phyloP scores from a whole-genome alignment of 2,797 vertebrate species.

The Sebastiscus albofasciatus region DNA sequence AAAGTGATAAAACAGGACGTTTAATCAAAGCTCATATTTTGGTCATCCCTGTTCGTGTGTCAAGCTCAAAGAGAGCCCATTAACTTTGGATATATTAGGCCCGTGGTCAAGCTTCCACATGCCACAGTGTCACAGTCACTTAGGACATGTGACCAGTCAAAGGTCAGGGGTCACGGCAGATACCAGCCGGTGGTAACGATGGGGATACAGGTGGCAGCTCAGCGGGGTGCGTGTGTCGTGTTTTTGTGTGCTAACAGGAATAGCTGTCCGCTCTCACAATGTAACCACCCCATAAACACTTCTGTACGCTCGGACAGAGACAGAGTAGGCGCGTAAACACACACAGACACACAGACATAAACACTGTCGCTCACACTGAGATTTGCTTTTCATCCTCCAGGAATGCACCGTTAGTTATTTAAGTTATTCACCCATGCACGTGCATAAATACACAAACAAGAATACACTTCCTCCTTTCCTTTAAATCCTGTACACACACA shows the following conservation, averaged over 20 bases:
- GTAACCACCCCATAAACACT: conserved; percentile 77
- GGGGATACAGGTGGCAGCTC: conserved; percentile 59
- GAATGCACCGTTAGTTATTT: background rate
- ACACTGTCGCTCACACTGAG: background rate
- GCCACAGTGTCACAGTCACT: conserved; percentile 67
- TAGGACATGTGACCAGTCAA: conserved; percentile 76
- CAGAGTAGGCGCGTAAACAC: background rate
- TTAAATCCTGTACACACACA: background rate
- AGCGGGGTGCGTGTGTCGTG: conserved; percentile 8
- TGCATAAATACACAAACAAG: background rate
- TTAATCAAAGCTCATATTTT: conserved; percentile 7
- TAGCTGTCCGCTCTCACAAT: conserved; percentile 65
- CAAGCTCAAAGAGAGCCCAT: conserved; percentile 24
- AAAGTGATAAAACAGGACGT: conserved; percentile 11
- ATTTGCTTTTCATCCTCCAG: conserved; percentile 19
- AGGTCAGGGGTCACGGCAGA: conserved; percentile 76
- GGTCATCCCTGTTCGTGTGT: conserved; percentile 13
- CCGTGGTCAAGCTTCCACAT: conserved; percentile 34
- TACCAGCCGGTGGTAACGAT: conserved; percentile 66
- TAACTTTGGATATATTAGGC: conserved; percentile 70
- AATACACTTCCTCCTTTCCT: background rate
- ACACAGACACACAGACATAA: conserved; percentile 16
- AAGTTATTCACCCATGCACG: background rate
- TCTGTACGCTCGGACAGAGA: background rate
- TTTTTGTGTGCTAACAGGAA: conserved; percentile 62